phyloP scores from a whole-genome alignment of 37 sponge, comb jelly and placozoan genomes.

The Beroe forskalii region DNA sequence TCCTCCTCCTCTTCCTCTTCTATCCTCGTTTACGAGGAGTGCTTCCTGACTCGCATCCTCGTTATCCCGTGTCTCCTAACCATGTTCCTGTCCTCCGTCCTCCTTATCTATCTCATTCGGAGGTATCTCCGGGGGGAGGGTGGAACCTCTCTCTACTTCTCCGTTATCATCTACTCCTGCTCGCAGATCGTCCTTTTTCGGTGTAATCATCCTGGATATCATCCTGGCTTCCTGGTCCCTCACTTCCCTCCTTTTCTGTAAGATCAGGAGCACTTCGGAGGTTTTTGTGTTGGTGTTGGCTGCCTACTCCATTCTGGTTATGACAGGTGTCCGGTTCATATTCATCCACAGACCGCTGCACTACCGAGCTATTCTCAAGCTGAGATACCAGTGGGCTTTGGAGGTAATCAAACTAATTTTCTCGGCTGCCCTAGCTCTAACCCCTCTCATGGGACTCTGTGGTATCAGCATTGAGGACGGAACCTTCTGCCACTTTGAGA shows the following conservation, averaged over 20 bases:
- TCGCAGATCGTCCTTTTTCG: not conserved
- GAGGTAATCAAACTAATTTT: not conserved
- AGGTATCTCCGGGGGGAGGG: not conserved
- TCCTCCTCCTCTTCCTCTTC: constrained; percentile 1
- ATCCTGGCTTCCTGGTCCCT: not conserved
- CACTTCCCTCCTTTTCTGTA: not conserved
- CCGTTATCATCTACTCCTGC: not conserved
- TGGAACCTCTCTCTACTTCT: not conserved
- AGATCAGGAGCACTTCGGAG: constrained; percentile 10
- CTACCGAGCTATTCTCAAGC: not conserved
- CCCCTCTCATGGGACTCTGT: constrained; percentile 34
- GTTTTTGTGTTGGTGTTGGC: not conserved
- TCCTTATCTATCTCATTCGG: not conserved
- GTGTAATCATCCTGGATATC: not conserved
- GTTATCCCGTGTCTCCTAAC: not conserved
- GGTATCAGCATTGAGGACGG: not conserved
- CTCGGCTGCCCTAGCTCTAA: not conserved
- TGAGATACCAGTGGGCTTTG: not conserved
- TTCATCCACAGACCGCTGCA: constrained; percentile 34
- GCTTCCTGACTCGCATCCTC: constrained; percentile 5
- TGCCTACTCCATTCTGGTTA: constrained; percentile 43
- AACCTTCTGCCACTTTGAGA: not conserved
- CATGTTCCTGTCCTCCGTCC: not conserved
- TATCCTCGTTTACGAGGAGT: not conserved
- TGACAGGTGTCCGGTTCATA: constrained; percentile 16